phyloP scores from a whole-genome alignment of 2,888 invertebrate species.

The Dryococelus australis region DNA sequence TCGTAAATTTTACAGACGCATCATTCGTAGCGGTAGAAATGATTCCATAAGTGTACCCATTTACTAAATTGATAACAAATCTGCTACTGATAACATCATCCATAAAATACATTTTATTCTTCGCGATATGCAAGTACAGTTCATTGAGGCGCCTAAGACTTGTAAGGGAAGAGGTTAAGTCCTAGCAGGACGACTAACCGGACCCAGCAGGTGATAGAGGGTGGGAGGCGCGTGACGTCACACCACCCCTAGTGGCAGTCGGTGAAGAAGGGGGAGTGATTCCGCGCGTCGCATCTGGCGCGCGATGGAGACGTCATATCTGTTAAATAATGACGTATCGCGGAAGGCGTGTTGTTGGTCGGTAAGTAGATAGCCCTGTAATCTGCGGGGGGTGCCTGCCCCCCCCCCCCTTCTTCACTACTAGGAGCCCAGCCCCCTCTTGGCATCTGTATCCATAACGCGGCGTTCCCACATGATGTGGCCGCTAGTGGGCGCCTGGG shows the following conservation, averaged over 20 bases:
- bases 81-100: too few species aligned
- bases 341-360: neutral
- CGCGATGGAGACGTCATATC: slow-evolving; percentile 10
- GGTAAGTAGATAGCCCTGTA: slow-evolving; percentile 29
- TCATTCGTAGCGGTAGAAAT: too few species aligned
- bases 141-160: too few species aligned
- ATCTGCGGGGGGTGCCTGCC: neutral
- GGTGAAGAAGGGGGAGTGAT: neutral
- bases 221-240: neutral
- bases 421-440: neutral
- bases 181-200: too few species aligned
- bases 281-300: neutral
- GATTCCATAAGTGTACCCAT: too few species aligned
- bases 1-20: too few species aligned
- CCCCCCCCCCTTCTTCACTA: neutral
- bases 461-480: slow-evolving; percentile 39
- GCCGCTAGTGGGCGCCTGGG: slow-evolving; percentile 37
- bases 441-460: slow-evolving; percentile 39
- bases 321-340: slow-evolving; percentile 6
- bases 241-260: too few species aligned
- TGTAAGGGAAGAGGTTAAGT: too few species aligned
- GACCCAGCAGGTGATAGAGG: neutral
- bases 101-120: too few species aligned
- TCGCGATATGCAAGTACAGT: too few species aligned
- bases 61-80: too few species aligned